phyloP scores from a whole-genome alignment of 1,140 invertebrate genomes.

The Tetraneura akinire region DNA sequence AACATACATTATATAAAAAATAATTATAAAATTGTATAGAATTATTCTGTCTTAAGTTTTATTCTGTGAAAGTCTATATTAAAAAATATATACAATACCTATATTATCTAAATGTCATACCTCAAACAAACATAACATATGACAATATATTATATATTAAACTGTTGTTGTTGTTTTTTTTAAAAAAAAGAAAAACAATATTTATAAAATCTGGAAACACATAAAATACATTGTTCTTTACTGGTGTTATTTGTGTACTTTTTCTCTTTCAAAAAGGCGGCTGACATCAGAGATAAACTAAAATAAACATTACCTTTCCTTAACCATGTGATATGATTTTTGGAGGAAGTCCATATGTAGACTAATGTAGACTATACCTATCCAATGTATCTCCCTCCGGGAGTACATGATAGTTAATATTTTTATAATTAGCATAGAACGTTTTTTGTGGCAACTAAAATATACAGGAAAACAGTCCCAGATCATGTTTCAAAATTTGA shows the following conservation, averaged over 20 bases:
- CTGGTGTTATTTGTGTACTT: background rate
- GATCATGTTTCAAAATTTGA: background rate
- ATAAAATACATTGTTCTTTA: background rate
- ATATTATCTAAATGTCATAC: too few relatives aligned
- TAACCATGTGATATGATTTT: constrained; percentile 14
- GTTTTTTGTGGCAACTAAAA: constrained; percentile 24
- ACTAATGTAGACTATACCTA: background rate
- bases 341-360: constrained; percentile 21
- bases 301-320: constrained; percentile 44
- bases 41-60: too few relatives aligned
- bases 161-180: background rate
- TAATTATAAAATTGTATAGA: too few relatives aligned
- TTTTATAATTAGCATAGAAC: constrained; percentile 42
- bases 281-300: constrained; percentile 33
- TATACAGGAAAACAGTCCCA: background rate
- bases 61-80: too few relatives aligned
- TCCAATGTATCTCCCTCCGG: background rate
- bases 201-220: background rate
- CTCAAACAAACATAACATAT: too few relatives aligned
- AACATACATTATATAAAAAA: too few relatives aligned
- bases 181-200: background rate
- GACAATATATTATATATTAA: too few relatives aligned
- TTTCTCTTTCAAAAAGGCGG: background rate
- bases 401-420: constrained; percentile 13
- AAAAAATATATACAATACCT: too few relatives aligned